Base-by-base conservation (phyloP, 53 echinoderm and acorn worm genomes). In the Luidia sarsii region DNA sequence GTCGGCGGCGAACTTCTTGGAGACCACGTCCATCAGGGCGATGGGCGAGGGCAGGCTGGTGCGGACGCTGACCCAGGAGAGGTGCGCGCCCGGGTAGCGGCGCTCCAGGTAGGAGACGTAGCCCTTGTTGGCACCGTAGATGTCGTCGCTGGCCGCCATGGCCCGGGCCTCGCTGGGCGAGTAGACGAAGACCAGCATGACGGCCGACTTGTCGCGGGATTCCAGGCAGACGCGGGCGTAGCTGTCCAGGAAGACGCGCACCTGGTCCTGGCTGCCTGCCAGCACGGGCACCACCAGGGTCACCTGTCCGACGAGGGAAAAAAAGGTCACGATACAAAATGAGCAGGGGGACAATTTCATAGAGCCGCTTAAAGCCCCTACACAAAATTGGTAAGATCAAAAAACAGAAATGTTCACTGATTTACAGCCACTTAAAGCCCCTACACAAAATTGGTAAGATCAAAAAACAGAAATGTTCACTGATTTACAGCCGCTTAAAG, bases 21-120 rank as follows among this genome's bases (percentile, higher is more conserved):
- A 94, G 57, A 93, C 90, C 51, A 99, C 99, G 48, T 99, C 99
- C 99, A 99, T 99, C 50, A 99, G 79, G 1, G 99, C 94, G 22
- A 99, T 91, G 35, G 89, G 60, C 4, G 97, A 97, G 3, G 97
- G 93, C 34, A 97, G 70, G 29, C 88, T 89, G 0, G 93, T 97
- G 52, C 94, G 90, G 38, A 97, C 92, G 51, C 97, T 97, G 21
- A 97, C 68, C 97, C 97, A 99, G 15, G 91, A 93, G 30, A 99
- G 83, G 38, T 89, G 91, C 0, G 94, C 83, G 11, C 91, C 99
- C 3, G 86, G 66, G 71, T 86, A 94, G 29, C 87, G 89, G 23
- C 87, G 80, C 72, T 94, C 99, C 24, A 91, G 73, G 66, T 91
- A 94, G 0, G 93, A 88, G 8, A 94, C 82, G 32, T 86, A 82